phyloP scores from a whole-genome alignment of 2,888 invertebrate genomes.

The Emmelina monodactyla region DNA sequence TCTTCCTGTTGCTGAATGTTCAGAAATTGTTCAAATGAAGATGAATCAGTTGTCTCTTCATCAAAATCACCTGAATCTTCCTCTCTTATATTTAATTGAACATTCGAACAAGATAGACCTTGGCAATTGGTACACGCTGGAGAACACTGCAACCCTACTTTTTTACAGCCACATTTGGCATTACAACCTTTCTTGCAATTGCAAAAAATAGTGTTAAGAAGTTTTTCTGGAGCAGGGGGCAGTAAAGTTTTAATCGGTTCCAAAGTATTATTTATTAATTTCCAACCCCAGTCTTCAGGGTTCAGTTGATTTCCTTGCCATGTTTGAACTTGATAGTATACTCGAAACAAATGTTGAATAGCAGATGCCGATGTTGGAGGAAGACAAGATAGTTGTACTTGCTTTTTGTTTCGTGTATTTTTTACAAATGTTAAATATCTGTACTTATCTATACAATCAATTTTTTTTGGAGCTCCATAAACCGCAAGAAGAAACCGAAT shows the following conservation, averaged over 20 bases:
- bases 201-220: conserved; percentile 19
- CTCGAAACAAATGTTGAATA: conserved; percentile 17
- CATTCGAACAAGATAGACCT: conserved; percentile 16
- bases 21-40: conserved; percentile 10
- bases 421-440: too few relatives aligned
- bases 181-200: conserved; percentile 19
- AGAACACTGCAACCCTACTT: conserved; percentile 20
- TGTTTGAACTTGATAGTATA: conserved; percentile 9
- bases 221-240: conserved; percentile 16
- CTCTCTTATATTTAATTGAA: conserved; percentile 15
- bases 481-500: neutral
- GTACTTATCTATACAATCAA: too few relatives aligned
- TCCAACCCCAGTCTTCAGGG: conserved; percentile 19
- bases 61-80: conserved; percentile 11
- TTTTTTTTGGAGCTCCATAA: conserved; percentile 10
- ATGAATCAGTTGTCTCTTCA: conserved; percentile 5
- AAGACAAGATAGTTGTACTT: too few relatives aligned
- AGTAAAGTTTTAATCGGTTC: conserved; percentile 10
- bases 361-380: too few relatives aligned
- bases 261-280: conserved; percentile 7
- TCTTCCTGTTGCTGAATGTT: conserved; percentile 9
- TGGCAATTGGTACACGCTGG: conserved; percentile 19
- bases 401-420: too few relatives aligned
- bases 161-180: conserved; percentile 20
- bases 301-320: conserved; percentile 1